These are phyloP conservation scores for Epizoanthus stellaris DNA, from an alignment of 92 coral and sea anemone species.

Conservation along the genomic window DNA sequence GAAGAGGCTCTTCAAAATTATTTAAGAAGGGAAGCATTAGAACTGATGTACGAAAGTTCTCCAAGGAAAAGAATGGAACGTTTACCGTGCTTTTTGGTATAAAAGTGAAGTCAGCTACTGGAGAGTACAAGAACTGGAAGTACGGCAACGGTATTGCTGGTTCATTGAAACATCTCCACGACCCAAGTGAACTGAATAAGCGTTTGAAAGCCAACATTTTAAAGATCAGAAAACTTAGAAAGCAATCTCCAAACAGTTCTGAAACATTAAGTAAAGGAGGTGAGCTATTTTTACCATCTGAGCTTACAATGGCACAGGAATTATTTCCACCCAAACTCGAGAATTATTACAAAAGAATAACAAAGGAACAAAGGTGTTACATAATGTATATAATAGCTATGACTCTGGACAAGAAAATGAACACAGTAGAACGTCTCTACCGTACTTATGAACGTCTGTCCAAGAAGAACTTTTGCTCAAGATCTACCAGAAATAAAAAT, in stretches of 20 bases:
- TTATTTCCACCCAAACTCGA: constrained; percentile 75
- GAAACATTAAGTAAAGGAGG: constrained; percentile 21
- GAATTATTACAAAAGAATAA: constrained; percentile 67
- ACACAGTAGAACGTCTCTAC: constrained; percentile 73
- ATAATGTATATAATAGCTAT: constrained; percentile 71
- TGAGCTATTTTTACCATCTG: constrained; percentile 37
- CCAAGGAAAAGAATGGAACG: constrained; percentile 12
- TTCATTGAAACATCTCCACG: constrained; percentile 52
- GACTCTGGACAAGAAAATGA: constrained; percentile 52
- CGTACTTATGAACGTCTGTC: constrained; percentile 53
- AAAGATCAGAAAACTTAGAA: constrained; percentile 35
- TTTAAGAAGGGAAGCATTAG: constrained; percentile 35
- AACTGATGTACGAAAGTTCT: constrained; percentile 7
- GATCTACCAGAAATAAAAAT: not conserved
- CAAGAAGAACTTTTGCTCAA: constrained; percentile 75
- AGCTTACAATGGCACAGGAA: constrained; percentile 41
- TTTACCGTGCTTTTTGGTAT: constrained; percentile 63
- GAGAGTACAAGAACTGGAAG: constrained; percentile 37
- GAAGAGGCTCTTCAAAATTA: constrained; percentile 17
- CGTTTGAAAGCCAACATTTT: constrained; percentile 69
- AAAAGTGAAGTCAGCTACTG: constrained; percentile 57
- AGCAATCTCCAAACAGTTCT: constrained; percentile 14
- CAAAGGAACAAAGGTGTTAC: constrained; percentile 63
- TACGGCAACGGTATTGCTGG: constrained; percentile 59
- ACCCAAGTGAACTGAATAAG: constrained; percentile 32